Evolutionary conservation across 2,113 vertebrate species (phyloP), one percentile per base, ranked within the genome.

Genomic region (Ursus arctos): DNA sequence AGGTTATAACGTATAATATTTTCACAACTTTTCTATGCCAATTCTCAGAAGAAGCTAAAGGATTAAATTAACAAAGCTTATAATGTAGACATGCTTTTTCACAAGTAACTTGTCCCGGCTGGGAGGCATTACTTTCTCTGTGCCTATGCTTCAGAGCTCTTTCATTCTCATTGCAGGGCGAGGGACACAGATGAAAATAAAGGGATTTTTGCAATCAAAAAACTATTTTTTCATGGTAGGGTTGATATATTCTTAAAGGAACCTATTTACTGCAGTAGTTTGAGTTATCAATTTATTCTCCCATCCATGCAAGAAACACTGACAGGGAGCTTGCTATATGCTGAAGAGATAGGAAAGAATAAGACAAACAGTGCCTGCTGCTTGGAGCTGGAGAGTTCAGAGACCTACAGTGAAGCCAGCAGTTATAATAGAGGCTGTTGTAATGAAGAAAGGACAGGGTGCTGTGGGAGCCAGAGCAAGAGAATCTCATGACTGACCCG

Each of bases 21-120:
- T 94, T 43, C 88, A 92, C 40, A 77, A 40, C 49, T 88, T 95
- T 76, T 77, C 74, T 94, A 33, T 69, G n/a, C 31, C 83, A 85
- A 51, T 67, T n/a, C 59, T 86, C 82, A 57, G 71, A 71, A 94
- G 82, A 85, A 92, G 26, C 63, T 84, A 84, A 57, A 91, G 21
- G 40, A 53, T 77, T 85, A 84, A 36, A 72, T 36, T 59, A 82
- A 26, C 40, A 55, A 43, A 31, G 7, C 69, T 51, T 82, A 59
- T 74, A 22, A 65, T 28, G 36, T 22, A n/a, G 47, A 53, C 28
- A 7, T 9, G 14, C 15, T 31, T 57, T 96, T 77, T 94, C 8
- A 63, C 33, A 84, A 85, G 76, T 63, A 33, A 71, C 69, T 4
- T 59, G 22, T 61, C 49, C 36, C 19, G 31, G 4, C 36, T 13